These are phyloP conservation scores for Zoroaster sp. DNA, from an alignment of 53 echinoderm and acorn worm species.

Conservation along the genomic window DNA sequence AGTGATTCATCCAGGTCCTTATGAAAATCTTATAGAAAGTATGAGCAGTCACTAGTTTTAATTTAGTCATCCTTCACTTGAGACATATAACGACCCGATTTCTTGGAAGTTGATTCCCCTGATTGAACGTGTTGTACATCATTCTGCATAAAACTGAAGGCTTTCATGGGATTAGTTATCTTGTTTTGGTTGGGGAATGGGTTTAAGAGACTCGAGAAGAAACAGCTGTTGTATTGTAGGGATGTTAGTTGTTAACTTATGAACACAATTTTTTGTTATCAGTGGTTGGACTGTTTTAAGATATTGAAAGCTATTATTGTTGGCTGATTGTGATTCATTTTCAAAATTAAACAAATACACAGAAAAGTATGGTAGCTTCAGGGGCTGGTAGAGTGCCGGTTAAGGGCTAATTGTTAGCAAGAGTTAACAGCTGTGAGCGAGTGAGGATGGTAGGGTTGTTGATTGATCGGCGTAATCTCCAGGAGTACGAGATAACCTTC, in stretches of 20 bases:
- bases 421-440: background rate
- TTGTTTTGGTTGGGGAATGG: background rate
- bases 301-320: too few species aligned
- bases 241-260: too few species aligned
- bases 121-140: background rate
- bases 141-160: background rate
- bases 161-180: background rate
- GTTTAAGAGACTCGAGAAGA: background rate
- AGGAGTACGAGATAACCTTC: slow-evolving; percentile 7
- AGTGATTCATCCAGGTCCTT: background rate
- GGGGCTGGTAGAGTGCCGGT: too few species aligned
- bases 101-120: background rate
- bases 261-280: too few species aligned
- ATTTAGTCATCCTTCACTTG: background rate
- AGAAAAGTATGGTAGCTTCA: too few species aligned
- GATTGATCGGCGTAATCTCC: background rate
- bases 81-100: background rate
- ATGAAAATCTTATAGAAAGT: background rate
- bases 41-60: background rate
- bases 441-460: background rate
- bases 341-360: too few species aligned
- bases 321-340: too few species aligned
- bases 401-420: background rate
- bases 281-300: too few species aligned
- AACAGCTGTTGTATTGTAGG: background rate